phyloP scores from a whole-genome alignment of 2,888 invertebrate genomes.

The Oscheius myriophilus region DNA sequence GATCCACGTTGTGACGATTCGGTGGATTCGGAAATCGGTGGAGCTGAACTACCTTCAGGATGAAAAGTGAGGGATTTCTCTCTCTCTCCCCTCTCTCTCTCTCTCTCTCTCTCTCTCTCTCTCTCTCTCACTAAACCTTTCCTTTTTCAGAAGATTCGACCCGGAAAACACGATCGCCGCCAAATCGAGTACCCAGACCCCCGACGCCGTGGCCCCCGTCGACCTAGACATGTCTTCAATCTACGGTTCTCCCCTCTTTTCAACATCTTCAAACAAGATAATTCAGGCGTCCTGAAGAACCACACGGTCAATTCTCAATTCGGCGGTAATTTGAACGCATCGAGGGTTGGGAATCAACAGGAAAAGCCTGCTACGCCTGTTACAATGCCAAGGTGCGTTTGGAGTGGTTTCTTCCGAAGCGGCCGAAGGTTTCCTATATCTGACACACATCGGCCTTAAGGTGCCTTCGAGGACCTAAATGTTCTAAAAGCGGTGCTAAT shows the following conservation, averaged over 20 bases:
- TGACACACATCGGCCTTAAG: no score
- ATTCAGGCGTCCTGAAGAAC: not conserved
- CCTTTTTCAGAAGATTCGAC: conserved; percentile 19
- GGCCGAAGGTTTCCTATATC: no score
- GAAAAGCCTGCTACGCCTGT: no score
- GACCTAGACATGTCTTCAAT: conserved; percentile 29
- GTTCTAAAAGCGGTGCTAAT: no score
- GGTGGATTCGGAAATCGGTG: conserved; percentile 56
- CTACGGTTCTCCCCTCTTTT: conserved; percentile 5
- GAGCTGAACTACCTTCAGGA: conserved; percentile 45
- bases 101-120: not conserved
- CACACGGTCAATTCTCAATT: not conserved
- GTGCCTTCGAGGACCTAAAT: no score
- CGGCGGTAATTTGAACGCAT: no score
- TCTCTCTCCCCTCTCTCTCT: not conserved
- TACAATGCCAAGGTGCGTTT: no score
- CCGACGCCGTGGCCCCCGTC: conserved; percentile 9
- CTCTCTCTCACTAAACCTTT: no score
- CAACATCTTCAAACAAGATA: not conserved
- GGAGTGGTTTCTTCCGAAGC: no score
- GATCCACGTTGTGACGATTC: conserved; percentile 48
- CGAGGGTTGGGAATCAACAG: no score
- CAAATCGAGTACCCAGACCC: conserved; percentile 21
- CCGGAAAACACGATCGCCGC: conserved; percentile 3
- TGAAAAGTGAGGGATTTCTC: conserved; percentile 36